Evolutionary conservation across 2,888 invertebrate species (phyloP).

Genomic region (Ommatoiulus sabulosus): DNA sequence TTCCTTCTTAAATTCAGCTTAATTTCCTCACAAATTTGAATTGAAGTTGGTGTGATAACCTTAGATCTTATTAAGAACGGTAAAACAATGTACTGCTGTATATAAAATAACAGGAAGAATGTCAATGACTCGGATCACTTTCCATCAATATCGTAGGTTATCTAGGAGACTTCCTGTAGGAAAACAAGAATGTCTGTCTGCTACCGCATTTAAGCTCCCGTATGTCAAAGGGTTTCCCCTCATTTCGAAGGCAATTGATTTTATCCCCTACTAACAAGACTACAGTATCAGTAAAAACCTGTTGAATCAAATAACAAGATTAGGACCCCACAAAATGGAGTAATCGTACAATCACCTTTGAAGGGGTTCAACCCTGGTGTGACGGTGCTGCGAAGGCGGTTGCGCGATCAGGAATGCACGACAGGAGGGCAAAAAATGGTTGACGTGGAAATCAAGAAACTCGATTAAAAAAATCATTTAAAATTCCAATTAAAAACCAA

Average conservation of each 20-base stretch:
- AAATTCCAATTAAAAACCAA: conserved; percentile 29
- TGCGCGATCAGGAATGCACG: background rate
- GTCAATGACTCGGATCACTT: conserved; percentile 47
- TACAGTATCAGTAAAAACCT: background rate
- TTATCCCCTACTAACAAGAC: conserved; percentile 27
- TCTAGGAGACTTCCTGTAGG: background rate
- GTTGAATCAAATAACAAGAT: conserved; percentile 28
- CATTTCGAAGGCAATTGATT: conserved; percentile 33
- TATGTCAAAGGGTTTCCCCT: background rate
- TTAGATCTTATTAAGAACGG: too few relatives aligned
- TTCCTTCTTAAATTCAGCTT: background rate
- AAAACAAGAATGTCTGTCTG: conserved; percentile 17
- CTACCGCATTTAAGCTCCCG: background rate
- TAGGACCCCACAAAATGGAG: conserved; percentile 32
- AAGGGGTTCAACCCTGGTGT: conserved; percentile 21
- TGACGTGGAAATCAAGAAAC: background rate
- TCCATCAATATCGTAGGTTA: background rate
- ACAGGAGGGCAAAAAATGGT: background rate
- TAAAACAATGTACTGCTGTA: background rate
- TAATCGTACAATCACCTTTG: conserved; percentile 45
- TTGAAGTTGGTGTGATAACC: background rate
- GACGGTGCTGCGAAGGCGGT: conserved; percentile 16
- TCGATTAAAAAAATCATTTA: background rate
- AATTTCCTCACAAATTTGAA: background rate
- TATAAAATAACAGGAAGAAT: background rate